Conservation (phyloP, 2,797 vertebrate species). For the Xiphophorus birchmanni region DNA sequence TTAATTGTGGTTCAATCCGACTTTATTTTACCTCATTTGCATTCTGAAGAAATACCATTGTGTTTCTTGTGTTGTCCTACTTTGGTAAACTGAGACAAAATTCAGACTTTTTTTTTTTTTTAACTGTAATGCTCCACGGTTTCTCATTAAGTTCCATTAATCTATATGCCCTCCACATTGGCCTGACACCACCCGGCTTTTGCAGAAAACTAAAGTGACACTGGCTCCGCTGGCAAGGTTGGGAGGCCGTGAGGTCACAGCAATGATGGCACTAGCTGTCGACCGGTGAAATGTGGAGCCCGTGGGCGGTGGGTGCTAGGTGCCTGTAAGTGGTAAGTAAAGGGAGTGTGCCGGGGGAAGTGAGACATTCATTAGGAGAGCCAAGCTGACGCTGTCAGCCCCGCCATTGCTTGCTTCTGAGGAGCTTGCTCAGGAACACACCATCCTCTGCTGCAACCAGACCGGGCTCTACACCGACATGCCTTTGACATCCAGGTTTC, state of each 20-base stretch:
- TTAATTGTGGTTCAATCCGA: background rate
- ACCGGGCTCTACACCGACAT: conserved; percentile 51
- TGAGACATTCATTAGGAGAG: conserved; percentile 87
- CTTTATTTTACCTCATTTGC: background rate
- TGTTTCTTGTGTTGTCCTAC: background rate
- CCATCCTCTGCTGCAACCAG: conserved; percentile 69
- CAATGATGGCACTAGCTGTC: conserved; percentile 79
- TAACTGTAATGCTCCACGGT: conserved; percentile 42
- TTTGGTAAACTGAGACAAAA: background rate
- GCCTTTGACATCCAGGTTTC: conserved; percentile 56
- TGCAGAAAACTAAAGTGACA: conserved; percentile 82
- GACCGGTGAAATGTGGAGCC: conserved; percentile 73
- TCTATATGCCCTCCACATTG: conserved; percentile 80
- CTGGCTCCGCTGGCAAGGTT: conserved; percentile 75
- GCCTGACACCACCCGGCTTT: conserved; percentile 74
- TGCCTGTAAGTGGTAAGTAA: conserved; percentile 75
- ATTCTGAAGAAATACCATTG: background rate
- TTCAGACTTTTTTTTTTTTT: conserved; percentile 15
- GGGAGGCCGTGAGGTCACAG: conserved; percentile 80
- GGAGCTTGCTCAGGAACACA: conserved; percentile 73
- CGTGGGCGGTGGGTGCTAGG: conserved; percentile 73
- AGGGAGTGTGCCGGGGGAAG: conserved; percentile 76
- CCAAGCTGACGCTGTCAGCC: conserved; percentile 84
- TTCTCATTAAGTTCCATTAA: conserved; percentile 84
- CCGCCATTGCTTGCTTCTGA: conserved; percentile 73